Percentiles rank a stretch among this genome's conserved stretches.
phyloP scores from a whole-genome alignment of 2,797 vertebrate species.

The Diplodus sargus region DNA sequence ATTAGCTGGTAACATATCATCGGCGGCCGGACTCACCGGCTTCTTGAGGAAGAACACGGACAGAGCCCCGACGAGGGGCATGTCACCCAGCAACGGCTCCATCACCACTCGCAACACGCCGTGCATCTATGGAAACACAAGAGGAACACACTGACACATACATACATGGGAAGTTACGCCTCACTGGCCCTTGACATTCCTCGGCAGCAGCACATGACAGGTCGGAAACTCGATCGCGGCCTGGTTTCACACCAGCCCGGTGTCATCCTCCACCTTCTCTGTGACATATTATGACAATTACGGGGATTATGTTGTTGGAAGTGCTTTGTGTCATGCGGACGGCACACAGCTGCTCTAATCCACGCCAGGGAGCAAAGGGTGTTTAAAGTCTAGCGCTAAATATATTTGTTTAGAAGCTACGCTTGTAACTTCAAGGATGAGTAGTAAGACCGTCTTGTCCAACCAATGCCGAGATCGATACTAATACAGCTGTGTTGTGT shows the following conservation, averaged over 20 bases:
- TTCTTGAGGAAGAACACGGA: slow-evolving; percentile 98
- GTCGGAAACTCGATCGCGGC: slow-evolving; percentile 65
- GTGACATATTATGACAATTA: slow-evolving; percentile 62
- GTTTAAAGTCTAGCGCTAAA: slow-evolving; percentile 29
- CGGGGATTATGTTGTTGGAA: slow-evolving; percentile 49
- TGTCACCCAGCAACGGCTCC: slow-evolving; percentile 95
- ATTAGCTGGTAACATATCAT: slow-evolving; percentile 4
- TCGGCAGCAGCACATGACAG: slow-evolving; percentile 40
- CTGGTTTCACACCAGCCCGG: slow-evolving; percentile 54
- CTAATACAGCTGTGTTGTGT: not conserved
- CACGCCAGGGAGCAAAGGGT: slow-evolving; percentile 15
- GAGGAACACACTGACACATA: slow-evolving; percentile 46
- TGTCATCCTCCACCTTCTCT: slow-evolving; percentile 53
- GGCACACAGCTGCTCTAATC: slow-evolving; percentile 56
- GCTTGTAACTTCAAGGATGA: slow-evolving; percentile 20
- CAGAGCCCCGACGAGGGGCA: slow-evolving; percentile 94
- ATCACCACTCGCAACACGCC: slow-evolving; percentile 96
- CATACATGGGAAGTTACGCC: slow-evolving; percentile 22
- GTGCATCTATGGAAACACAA: slow-evolving; percentile 88
- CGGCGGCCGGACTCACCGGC: slow-evolving; percentile 87
- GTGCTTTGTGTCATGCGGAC: slow-evolving; percentile 50
- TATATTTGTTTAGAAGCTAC: slow-evolving; percentile 26
- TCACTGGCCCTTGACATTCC: slow-evolving; percentile 60
- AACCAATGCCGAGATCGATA: slow-evolving; percentile 6
- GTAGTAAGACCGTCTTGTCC: not conserved